Evolutionary conservation across 2,113 vertebrate species (phyloP).

Genomic region (Falco punctatus): DNA sequence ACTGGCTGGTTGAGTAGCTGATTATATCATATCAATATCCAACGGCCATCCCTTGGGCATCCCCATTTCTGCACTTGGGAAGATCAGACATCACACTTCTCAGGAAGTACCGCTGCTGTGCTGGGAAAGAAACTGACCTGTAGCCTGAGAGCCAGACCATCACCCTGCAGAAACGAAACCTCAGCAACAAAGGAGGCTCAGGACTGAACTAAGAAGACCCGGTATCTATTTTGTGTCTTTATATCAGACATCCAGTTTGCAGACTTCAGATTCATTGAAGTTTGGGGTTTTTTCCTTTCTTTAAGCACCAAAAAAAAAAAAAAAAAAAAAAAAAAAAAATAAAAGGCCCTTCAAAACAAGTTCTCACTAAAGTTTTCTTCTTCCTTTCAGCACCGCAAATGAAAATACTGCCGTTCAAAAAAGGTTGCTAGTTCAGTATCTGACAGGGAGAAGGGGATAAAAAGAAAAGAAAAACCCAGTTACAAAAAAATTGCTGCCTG

Average conservation of each 20-base stretch:
- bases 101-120: neutral
- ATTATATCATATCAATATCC: neutral
- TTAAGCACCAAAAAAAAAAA: neutral
- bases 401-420: neutral
- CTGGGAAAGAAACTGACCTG: neutral
- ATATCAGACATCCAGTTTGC: fast-evolving
- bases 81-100: neutral
- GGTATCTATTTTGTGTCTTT: fast-evolving
- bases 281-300: neutral
- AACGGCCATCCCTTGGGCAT: neutral
- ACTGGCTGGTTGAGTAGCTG: neutral
- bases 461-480: conserved; percentile 18
- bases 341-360: neutral
- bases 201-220: neutral
- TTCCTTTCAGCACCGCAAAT: neutral
- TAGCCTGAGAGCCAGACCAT: neutral
- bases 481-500: conserved; percentile 32
- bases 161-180: neutral
- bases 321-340: conserved; percentile 12
- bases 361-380: neutral
- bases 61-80: neutral
- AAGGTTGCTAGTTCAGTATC: neutral
- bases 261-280: neutral
- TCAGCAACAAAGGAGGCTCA: neutral
- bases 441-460: conserved; percentile 5